Conservation (phyloP, 2,888 invertebrate species). For the Stenurella melanura region DNA sequence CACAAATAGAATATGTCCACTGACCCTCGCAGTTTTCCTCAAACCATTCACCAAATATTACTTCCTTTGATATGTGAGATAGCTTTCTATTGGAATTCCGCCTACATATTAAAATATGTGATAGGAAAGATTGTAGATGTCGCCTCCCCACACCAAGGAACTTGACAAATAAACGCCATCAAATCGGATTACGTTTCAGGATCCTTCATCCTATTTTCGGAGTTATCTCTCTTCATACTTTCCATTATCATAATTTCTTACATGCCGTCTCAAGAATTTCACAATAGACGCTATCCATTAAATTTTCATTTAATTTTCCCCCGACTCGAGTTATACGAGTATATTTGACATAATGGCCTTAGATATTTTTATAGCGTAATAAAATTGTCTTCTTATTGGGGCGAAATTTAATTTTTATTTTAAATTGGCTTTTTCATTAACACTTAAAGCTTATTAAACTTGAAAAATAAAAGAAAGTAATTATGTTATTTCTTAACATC, state of each 20-base stretch:
- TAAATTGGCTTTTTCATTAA: slow-evolving; percentile 39
- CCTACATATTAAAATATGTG: slow-evolving; percentile 27
- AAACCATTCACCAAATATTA: slow-evolving; percentile 72
- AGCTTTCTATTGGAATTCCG: slow-evolving; percentile 69
- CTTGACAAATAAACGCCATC: slow-evolving; percentile 60
- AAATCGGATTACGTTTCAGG: slow-evolving; percentile 58
- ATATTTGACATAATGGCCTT: slow-evolving; percentile 37
- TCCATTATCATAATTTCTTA: slow-evolving; percentile 60
- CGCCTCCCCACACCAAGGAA: slow-evolving; percentile 20
- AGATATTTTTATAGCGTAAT: slow-evolving; percentile 40
- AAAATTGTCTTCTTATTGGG: slow-evolving; percentile 48
- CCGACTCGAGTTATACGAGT: slow-evolving; percentile 33
- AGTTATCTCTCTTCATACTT: slow-evolving; percentile 55
- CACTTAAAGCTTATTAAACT: slow-evolving; percentile 23
- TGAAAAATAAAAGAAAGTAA: neutral
- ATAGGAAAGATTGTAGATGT: slow-evolving; percentile 29
- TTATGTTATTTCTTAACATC: neutral
- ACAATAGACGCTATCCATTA: slow-evolving; percentile 52
- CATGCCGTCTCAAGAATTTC: slow-evolving; percentile 53
- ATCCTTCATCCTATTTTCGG: slow-evolving; percentile 42
- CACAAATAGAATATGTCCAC: slow-evolving; percentile 71
- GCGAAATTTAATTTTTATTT: slow-evolving; percentile 41
- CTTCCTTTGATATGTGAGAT: slow-evolving; percentile 73
- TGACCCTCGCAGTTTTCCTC: slow-evolving; percentile 61
- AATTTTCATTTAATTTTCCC: slow-evolving; percentile 53